These are phyloP conservation scores for Spatula versicolor DNA, from an alignment of 2,797 vertebrate species.

Conservation along the genomic window DNA sequence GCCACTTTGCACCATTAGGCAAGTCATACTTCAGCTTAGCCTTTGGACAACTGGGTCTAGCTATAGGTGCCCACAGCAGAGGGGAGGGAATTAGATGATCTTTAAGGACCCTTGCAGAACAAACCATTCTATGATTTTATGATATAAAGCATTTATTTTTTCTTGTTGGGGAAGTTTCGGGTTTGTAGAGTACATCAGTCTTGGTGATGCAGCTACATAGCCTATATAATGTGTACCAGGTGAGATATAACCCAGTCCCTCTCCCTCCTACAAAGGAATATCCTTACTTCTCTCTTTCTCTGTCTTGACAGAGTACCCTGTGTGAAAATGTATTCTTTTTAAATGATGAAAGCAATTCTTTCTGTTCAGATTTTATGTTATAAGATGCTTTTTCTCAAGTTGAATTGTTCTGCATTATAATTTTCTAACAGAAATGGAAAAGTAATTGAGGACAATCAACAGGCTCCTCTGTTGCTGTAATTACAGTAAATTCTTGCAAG, in stretches of 20 bases:
- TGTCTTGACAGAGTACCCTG: neutral
- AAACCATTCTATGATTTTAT: too few species aligned
- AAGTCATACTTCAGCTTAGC: neutral
- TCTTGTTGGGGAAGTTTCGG: neutral
- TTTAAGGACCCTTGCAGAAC: too few species aligned
- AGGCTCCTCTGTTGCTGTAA: neutral
- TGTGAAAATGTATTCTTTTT: neutral
- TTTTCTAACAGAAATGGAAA: slow-evolving; percentile 21
- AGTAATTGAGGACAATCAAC: neutral
- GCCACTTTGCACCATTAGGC: neutral
- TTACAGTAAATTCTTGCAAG: neutral
- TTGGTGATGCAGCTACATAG: neutral
- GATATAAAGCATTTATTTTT: neutral
- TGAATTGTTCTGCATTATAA: neutral
- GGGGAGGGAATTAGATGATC: too few species aligned
- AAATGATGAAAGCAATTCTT: neutral
- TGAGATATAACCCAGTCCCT: neutral
- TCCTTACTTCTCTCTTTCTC: neutral
- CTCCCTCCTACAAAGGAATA: neutral
- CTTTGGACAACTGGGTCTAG: neutral
- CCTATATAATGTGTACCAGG: neutral
- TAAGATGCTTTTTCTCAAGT: neutral
- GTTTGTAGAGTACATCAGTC: neutral
- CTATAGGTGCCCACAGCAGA: too few species aligned
- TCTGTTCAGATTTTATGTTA: neutral